A percentile compares a stretch with the other conserved stretches of the same genome.
phyloP scores from a whole-genome alignment of 1,140 invertebrate genomes.

The Tetraneura akinire region DNA sequence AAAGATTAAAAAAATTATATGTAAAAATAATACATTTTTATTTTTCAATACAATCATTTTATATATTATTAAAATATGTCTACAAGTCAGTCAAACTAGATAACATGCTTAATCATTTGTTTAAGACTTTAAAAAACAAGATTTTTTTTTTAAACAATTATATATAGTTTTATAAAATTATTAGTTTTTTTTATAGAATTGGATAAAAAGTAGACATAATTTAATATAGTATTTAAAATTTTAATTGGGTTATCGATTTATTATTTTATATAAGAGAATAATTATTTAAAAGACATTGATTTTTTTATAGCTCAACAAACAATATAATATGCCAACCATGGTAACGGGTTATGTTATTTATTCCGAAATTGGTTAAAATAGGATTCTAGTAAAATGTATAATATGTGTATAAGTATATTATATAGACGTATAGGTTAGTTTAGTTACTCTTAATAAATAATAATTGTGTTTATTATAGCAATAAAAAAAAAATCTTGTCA shows the following conservation, averaged over 20 bases:
- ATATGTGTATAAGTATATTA: no score
- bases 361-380: slow-evolving; percentile 15
- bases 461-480: not conserved
- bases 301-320: slow-evolving; percentile 16
- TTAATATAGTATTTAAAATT: not conserved
- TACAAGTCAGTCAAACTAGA: not conserved
- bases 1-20: no score
- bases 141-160: not conserved
- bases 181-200: not conserved
- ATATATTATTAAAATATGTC: no score
- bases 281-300: not conserved
- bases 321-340: not conserved
- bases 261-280: not conserved
- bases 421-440: no score
- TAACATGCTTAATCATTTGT: not conserved
- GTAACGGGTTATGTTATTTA: slow-evolving; percentile 20
- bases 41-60: no score
- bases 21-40: no score
- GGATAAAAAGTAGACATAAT: not conserved
- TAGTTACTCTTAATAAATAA: not conserved
- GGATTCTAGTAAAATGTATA: not conserved
- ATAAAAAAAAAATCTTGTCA: not conserved
- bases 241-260: no score
- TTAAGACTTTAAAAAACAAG: not conserved
- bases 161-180: no score